Evolutionary conservation across 2,888 invertebrate genomes (phyloP).

Genomic region (Thecophora atra): DNA sequence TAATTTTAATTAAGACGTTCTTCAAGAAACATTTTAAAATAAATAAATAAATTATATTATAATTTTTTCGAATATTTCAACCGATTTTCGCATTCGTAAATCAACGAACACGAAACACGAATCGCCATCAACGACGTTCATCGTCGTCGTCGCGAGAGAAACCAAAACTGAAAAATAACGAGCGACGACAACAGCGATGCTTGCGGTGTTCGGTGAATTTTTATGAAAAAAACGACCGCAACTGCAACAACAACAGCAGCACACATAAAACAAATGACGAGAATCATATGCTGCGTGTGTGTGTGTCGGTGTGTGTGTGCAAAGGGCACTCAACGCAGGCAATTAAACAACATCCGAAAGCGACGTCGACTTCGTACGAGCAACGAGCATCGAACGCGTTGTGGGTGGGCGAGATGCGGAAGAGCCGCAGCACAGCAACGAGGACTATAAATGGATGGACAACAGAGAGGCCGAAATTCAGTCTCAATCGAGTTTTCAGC

Average conservation of each 20-base stretch:
- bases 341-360: constrained; percentile 34
- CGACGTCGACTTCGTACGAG: neutral
- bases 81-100: constrained; percentile 11
- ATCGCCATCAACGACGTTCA: neutral
- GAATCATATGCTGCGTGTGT: neutral
- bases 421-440: neutral
- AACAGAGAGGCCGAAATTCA: constrained; percentile 59
- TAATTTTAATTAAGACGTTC: too few relatives aligned
- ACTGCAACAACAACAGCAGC: constrained; percentile 2
- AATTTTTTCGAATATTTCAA: too few relatives aligned
- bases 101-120: constrained; percentile 8
- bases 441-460: constrained; percentile 60
- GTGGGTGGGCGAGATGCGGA: constrained; percentile 1
- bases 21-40: too few relatives aligned
- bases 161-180: constrained; percentile 1
- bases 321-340: constrained; percentile 37
- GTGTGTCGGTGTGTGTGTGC: constrained; percentile 7
- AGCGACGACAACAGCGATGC: neutral
- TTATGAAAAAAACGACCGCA: neutral
- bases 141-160: neutral
- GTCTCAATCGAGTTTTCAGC: constrained; percentile 61
- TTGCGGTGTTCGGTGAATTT: constrained; percentile 32
- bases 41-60: too few relatives aligned
- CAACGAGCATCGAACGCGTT: neutral
- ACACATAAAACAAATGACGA: neutral